Conservation (phyloP, 1,140 invertebrate genomes). For the Calliopsis andreniformis region DNA sequence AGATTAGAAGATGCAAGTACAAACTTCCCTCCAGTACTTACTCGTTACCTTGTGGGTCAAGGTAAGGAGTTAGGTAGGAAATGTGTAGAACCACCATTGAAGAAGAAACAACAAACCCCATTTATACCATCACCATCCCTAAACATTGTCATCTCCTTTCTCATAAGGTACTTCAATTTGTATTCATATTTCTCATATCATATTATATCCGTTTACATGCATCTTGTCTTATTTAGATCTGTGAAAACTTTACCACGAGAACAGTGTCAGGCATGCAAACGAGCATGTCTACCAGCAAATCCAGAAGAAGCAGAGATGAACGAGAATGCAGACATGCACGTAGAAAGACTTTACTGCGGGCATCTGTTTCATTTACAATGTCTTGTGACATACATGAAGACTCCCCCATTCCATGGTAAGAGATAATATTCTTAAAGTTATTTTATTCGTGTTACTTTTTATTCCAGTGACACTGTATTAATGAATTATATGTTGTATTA, state of each 20-base stretch:
- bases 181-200: neutral
- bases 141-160: slow-evolving; percentile 83
- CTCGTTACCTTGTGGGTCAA: slow-evolving; percentile 85
- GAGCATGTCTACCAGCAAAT: slow-evolving; percentile 83
- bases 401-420: slow-evolving; percentile 89
- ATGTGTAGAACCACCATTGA: slow-evolving; percentile 87
- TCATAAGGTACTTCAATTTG: slow-evolving; percentile 79
- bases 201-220: neutral
- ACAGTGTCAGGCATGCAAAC: slow-evolving; percentile 85
- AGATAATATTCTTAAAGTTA: slow-evolving; percentile 18
- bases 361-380: slow-evolving; percentile 89
- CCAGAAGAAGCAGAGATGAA: slow-evolving; percentile 83
- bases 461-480: too few relatives aligned
- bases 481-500: slow-evolving; percentile 47
- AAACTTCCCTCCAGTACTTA: slow-evolving; percentile 86
- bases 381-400: slow-evolving; percentile 87
- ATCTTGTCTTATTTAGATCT: slow-evolving; percentile 62
- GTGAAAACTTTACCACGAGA: slow-evolving; percentile 84
- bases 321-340: slow-evolving; percentile 83
- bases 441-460: slow-evolving; percentile 17
- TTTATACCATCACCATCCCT: slow-evolving; percentile 86
- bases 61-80: slow-evolving; percentile 86
- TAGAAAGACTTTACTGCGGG: slow-evolving; percentile 89
- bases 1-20: slow-evolving; percentile 84
- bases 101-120: slow-evolving; percentile 78